Percentiles rank a stretch among this genome's conserved stretches.
These are phyloP conservation scores for Aporophyla nigra DNA, from an alignment of 2,888 invertebrate genomes.

Conservation along the genomic window DNA sequence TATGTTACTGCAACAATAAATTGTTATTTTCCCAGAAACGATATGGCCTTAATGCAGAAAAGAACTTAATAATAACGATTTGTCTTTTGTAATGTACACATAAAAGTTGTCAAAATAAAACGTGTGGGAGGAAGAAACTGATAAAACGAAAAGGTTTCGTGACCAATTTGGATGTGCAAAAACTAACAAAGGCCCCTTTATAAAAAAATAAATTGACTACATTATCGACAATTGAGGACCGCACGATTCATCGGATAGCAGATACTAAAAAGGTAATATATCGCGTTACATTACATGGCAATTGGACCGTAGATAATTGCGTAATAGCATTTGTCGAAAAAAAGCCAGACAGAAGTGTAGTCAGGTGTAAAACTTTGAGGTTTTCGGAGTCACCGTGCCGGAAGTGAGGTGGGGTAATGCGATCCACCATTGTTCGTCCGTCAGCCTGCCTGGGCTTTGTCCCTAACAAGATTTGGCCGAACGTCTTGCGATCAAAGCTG, in stretches of 20 bases:
- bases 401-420: slow-evolving; percentile 81
- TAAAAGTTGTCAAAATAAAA: slow-evolving; percentile 43
- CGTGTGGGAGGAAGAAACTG: slow-evolving; percentile 1
- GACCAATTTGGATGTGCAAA: slow-evolving; percentile 34
- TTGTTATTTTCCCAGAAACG: slow-evolving; percentile 54
- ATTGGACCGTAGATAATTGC: slow-evolving; percentile 70
- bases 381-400: slow-evolving; percentile 80
- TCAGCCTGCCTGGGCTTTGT: slow-evolving; percentile 75
- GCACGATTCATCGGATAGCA: slow-evolving; percentile 36
- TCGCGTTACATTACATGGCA: slow-evolving; percentile 61
- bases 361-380: slow-evolving; percentile 84
- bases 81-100: slow-evolving; percentile 10
- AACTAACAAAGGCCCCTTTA: slow-evolving; percentile 32
- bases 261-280: slow-evolving; percentile 46
- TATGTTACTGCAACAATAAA: slow-evolving; percentile 56
- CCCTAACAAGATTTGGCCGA: slow-evolving; percentile 85
- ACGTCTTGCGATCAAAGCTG: slow-evolving; percentile 75
- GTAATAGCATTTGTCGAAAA: slow-evolving; percentile 77
- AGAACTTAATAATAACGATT: slow-evolving; percentile 26
- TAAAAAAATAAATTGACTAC: slow-evolving; percentile 30
- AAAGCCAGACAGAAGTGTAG: slow-evolving; percentile 73
- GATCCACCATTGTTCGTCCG: slow-evolving; percentile 81
- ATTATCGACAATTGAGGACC: slow-evolving; percentile 29
- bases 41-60: slow-evolving; percentile 31
- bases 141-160: slow-evolving; percentile 32